Evolutionary conservation across 2,113 vertebrate genomes (phyloP), one percentile per base, ranked within the genome.

Genomic region (Amblyornis subalaris): DNA sequence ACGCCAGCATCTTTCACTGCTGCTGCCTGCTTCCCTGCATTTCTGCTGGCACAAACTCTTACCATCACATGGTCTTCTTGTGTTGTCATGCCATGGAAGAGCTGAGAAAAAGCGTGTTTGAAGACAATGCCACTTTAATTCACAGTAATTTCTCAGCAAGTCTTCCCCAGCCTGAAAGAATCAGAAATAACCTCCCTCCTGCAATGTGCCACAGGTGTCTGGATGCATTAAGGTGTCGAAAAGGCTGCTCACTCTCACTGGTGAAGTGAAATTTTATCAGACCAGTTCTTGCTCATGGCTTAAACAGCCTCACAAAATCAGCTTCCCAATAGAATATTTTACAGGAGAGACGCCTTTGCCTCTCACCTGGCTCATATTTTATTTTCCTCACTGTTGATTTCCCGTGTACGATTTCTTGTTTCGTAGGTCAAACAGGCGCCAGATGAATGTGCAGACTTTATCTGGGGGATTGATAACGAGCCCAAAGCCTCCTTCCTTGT

Each of bases 371-470:
- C 25, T 78, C 19, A 2, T 6, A 5, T 51, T 61, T 60, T 65
- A 72, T 65, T 66, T 81, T 24, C 22, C 21, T 18, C 5, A 5
- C 28, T 76, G 22, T 48, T 69, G 14, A 42, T 86, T 84, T 29
- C 3, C 31, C 14, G 3, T 88, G n/a, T 44, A 8, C 58, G 26
- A 8, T 10, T 70, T 70, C 64, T 31, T 38, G 2, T 53, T 70
- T 45, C 2, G 1, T 15, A 98, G 98, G 97, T 81, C 29, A 65
- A 35, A 29, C 81, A 96, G n/a, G 91, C 65, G 36, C 74, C 79
- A 33, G 24, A 93, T 8, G 95, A 83, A 79, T 98, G 98, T 90
- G 71, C 33, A 53, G 96, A 88, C 22, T 58, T 88, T 25, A n/a
- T 38, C 64, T 97, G 97, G 98, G 20, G 91, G 8, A 40, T 66